Evolutionary conservation across 2,797 vertebrate genomes (phyloP).

Genomic region (Chelon auratus): DNA sequence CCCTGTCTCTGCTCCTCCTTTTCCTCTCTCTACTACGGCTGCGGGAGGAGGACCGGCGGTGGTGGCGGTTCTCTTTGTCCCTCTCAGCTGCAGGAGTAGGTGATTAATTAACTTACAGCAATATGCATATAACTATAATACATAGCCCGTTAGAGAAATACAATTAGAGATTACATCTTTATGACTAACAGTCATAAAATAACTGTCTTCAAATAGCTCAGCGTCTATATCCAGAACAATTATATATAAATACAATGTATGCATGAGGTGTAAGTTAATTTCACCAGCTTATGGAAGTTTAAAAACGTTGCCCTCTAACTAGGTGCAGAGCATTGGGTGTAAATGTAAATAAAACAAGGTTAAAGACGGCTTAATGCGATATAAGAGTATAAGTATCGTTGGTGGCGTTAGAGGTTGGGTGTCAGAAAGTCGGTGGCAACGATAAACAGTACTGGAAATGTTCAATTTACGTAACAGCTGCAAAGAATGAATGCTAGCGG

Average conservation of each 20-base stretch:
- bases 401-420: no score
- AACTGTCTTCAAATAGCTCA: no score
- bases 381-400: no score
- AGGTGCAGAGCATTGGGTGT: no score
- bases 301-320: no score
- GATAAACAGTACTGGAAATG: background rate
- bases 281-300: no score
- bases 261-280: no score
- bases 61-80: slow-evolving; percentile 95
- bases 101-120: slow-evolving; percentile 8
- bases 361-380: no score
- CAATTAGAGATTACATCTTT: background rate
- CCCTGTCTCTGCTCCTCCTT: slow-evolving; percentile 91
- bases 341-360: no score
- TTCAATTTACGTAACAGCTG: slow-evolving; percentile 25
- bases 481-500: slow-evolving; percentile 15
- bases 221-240: no score
- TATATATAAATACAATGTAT: no score
- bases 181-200: no score
- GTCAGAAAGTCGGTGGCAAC: background rate
- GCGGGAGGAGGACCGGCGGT: slow-evolving; percentile 90
- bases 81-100: slow-evolving; percentile 82
- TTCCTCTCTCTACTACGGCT: slow-evolving; percentile 92
- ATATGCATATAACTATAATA: background rate
- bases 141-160: background rate